phyloP scores from a whole-genome alignment of 1,140 invertebrate genomes.

The Fopius arisanus region DNA sequence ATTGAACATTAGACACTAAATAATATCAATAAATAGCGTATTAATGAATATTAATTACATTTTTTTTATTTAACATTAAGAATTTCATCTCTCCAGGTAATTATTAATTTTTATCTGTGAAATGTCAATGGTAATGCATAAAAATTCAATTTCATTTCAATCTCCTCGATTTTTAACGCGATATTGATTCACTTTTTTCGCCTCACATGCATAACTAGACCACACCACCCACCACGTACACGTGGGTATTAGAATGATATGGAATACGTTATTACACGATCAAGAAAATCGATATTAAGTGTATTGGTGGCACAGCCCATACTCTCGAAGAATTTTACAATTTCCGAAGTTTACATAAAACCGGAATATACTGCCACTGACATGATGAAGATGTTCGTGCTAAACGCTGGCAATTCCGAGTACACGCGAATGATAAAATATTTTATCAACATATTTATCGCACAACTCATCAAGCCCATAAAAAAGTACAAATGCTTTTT shows the following conservation, averaged over 20 bases:
- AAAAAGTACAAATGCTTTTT: not conserved
- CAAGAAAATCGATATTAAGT: conserved; percentile 29
- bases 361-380: not conserved
- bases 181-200: conserved; percentile 23
- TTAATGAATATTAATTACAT: too few species aligned
- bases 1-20: too few species aligned
- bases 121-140: too few species aligned
- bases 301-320: conserved; percentile 4
- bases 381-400: conserved; percentile 26
- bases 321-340: conserved; percentile 10
- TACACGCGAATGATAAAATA: not conserved
- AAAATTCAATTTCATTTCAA: not conserved
- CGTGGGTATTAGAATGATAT: conserved; percentile 32
- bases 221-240: conserved; percentile 10
- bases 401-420: conserved; percentile 18
- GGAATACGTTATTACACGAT: conserved; percentile 33
- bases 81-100: too few species aligned
- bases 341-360: conserved; percentile 26
- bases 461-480: not conserved
- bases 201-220: conserved; percentile 5
- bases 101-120: too few species aligned
- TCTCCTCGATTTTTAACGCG: not conserved
- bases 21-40: too few species aligned
- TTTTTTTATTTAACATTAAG: too few species aligned
- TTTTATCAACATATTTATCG: not conserved